Conservation (phyloP, 2,888 invertebrate species). For the Bruchidius siliquastri region DNA sequence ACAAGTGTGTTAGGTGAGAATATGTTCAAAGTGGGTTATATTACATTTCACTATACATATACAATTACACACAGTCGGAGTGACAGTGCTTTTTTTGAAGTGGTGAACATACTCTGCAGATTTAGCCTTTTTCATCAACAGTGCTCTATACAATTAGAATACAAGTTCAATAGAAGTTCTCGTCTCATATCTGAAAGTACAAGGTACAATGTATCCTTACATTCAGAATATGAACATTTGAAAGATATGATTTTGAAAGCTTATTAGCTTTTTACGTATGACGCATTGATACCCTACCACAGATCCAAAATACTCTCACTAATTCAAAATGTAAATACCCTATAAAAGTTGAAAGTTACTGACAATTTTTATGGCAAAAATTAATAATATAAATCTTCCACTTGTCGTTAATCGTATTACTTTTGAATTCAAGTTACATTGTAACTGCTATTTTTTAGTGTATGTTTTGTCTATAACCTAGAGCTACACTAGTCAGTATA, state of each 20-base stretch:
- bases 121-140: constrained; percentile 21
- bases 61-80: background rate
- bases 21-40: background rate
- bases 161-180: constrained; percentile 21
- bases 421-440: too few relatives aligned
- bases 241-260: background rate
- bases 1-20: background rate
- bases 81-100: background rate
- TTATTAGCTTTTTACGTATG: background rate
- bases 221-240: background rate
- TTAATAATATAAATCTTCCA: too few relatives aligned
- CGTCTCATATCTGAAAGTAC: background rate
- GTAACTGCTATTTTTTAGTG: too few relatives aligned
- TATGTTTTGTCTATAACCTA: too few relatives aligned
- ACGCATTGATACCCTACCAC: background rate
- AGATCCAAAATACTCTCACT: background rate
- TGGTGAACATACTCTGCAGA: constrained; percentile 2
- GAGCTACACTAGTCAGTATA: too few relatives aligned
- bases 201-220: background rate
- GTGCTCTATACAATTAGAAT: constrained; percentile 30
- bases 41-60: background rate
- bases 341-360: too few relatives aligned
- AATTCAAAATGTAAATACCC: too few relatives aligned
- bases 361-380: too few relatives aligned
- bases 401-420: too few relatives aligned